Conservation (phyloP, 2,888 invertebrate species). For the Orthosia gracilis region DNA sequence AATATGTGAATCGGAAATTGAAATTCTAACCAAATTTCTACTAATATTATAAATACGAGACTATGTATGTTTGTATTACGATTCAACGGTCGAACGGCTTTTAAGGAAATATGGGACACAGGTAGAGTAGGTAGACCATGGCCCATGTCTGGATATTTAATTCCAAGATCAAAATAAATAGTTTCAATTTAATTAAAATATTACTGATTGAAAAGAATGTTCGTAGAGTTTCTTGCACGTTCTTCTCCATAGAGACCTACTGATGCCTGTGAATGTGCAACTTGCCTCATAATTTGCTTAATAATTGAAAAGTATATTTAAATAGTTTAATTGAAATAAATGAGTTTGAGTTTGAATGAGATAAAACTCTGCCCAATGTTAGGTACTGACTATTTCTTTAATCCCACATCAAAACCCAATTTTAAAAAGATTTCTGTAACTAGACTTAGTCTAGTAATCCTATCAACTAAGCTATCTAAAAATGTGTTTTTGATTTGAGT, state of each 20-base stretch:
- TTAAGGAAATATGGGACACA: neutral
- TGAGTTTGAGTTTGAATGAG: no score
- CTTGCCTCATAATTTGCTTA: no score
- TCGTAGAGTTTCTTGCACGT: no score
- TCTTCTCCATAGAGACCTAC: no score
- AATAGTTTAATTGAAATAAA: no score
- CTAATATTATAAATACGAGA: neutral
- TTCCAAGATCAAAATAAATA: no score
- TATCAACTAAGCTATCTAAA: neutral
- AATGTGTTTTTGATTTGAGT: neutral
- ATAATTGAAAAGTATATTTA: no score
- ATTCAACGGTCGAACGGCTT: neutral
- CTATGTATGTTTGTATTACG: neutral
- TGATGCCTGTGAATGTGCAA: no score
- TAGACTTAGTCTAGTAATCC: neutral
- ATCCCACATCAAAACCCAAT: neutral
- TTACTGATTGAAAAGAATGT: no score
- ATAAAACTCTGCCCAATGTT: neutral
- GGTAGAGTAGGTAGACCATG: neutral
- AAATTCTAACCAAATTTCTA: neutral
- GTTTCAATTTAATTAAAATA: no score
- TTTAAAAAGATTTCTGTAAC: neutral
- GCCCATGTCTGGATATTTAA: no score
- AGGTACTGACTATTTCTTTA: neutral
- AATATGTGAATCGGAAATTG: conserved; percentile 5